Conservation (phyloP, 2,113 vertebrate genomes). For the Suricata suricatta region DNA sequence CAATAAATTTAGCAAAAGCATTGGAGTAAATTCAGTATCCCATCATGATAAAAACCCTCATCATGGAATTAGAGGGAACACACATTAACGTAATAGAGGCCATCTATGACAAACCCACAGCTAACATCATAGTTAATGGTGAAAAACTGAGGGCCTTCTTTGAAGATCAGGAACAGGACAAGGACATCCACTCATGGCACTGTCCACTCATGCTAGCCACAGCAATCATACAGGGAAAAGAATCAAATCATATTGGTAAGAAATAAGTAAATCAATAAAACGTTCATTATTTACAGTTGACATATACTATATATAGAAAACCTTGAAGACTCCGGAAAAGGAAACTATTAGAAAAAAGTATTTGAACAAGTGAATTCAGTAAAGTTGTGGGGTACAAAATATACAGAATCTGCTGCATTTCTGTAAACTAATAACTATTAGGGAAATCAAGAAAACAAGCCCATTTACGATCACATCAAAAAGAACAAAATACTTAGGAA, state of each 20-base stretch:
- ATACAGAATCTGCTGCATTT: not conserved
- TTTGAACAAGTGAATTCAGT: not conserved
- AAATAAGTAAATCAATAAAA: not conserved
- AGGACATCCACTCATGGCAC: not conserved
- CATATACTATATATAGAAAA: not conserved
- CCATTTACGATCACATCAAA: not conserved
- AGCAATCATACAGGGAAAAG: not conserved
- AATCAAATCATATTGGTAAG: not conserved
- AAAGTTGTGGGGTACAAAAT: not conserved
- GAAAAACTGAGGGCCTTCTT: not conserved
- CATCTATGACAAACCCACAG: not conserved
- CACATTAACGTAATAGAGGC: not conserved
- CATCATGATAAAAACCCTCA: not conserved
- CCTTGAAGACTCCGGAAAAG: not conserved
- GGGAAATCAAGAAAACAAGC: not conserved
- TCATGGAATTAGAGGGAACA: not conserved
- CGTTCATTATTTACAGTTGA: not conserved
- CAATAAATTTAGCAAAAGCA: not conserved
- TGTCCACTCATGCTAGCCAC: not conserved
- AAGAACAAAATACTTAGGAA: not conserved
- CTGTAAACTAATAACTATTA: not conserved
- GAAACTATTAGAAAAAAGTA: not conserved
- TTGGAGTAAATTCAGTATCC: not conserved
- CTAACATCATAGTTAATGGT: not conserved
- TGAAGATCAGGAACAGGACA: not conserved